Percentiles rank a stretch among this genome's conserved stretches.
phyloP scores from a whole-genome alignment of 2,888 invertebrate species.

The Meteorus colon region DNA sequence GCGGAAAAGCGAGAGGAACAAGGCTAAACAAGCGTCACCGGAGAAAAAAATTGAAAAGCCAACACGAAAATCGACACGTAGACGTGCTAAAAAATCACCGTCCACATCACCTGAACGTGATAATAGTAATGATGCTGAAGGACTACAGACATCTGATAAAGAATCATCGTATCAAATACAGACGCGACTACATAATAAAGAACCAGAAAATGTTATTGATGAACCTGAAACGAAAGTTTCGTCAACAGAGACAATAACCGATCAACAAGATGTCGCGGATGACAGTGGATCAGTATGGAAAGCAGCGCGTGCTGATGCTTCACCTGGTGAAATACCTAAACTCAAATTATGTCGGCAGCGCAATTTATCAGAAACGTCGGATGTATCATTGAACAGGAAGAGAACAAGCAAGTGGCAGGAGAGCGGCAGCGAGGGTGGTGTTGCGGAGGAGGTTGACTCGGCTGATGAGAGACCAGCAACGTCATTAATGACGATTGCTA shows the following conservation, averaged over 20 bases:
- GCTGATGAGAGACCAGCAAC: conserved; percentile 67
- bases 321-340: conserved; percentile 78
- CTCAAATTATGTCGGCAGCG: conserved; percentile 79
- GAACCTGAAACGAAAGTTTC: conserved; percentile 52
- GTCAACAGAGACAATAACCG: conserved; percentile 48
- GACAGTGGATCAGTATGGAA: conserved; percentile 73
- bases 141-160: conserved; percentile 50
- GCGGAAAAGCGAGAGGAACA: conserved; percentile 83
- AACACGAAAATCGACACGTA: conserved; percentile 75
- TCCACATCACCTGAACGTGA: conserved; percentile 76
- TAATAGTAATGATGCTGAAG: conserved; percentile 59
- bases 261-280: conserved; percentile 58
- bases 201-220: conserved; percentile 50
- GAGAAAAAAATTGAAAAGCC: conserved; percentile 78
- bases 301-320: conserved; percentile 73
- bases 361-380: conserved; percentile 68
- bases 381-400: conserved; percentile 66
- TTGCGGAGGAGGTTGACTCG: conserved; percentile 71
- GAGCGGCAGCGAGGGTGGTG: conserved; percentile 60
- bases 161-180: conserved; percentile 53
- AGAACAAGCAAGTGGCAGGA: conserved; percentile 69
- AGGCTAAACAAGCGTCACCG: conserved; percentile 78
- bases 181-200: conserved; percentile 51
- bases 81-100: conserved; percentile 76
- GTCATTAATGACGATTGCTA: conserved; percentile 55